phyloP scores from a whole-genome alignment of 1,140 invertebrate genomes.

The Dreissena polymorpha region DNA sequence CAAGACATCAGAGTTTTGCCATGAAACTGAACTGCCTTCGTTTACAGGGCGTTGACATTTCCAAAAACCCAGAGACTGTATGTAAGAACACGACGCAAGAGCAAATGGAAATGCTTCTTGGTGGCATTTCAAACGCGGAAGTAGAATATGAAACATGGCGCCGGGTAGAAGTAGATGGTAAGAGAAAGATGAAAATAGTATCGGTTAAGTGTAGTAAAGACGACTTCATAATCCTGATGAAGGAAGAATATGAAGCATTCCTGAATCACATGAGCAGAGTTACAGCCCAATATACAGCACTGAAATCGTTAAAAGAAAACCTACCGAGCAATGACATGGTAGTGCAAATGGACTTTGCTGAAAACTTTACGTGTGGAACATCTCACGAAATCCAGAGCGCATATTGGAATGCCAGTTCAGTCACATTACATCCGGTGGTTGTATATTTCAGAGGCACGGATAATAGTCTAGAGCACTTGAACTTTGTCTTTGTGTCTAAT shows the following conservation, averaged over 20 bases:
- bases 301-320: slow-evolving; percentile 45
- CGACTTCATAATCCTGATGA: neutral
- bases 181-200: slow-evolving; percentile 10
- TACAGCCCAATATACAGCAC: slow-evolving; percentile 21
- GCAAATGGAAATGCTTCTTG: neutral
- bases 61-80: neutral
- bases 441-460: slow-evolving; percentile 29
- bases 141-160: no score
- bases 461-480: neutral
- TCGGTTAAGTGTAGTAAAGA: neutral
- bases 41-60: no score
- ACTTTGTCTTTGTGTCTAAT: no score
- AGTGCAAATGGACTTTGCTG: slow-evolving; percentile 57
- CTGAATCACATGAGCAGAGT: slow-evolving; percentile 27
- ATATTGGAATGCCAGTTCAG: slow-evolving; percentile 43
- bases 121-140: no score
- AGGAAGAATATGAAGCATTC: neutral
- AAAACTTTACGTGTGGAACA: slow-evolving; percentile 46
- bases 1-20: neutral
- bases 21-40: neutral
- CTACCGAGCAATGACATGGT: slow-evolving; percentile 32
- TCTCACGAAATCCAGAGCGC: slow-evolving; percentile 49
- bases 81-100: neutral
- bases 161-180: neutral
- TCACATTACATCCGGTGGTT: slow-evolving; percentile 51